Conservation (phyloP, 2,797 vertebrate species). For the Danio aesculapii region DNA sequence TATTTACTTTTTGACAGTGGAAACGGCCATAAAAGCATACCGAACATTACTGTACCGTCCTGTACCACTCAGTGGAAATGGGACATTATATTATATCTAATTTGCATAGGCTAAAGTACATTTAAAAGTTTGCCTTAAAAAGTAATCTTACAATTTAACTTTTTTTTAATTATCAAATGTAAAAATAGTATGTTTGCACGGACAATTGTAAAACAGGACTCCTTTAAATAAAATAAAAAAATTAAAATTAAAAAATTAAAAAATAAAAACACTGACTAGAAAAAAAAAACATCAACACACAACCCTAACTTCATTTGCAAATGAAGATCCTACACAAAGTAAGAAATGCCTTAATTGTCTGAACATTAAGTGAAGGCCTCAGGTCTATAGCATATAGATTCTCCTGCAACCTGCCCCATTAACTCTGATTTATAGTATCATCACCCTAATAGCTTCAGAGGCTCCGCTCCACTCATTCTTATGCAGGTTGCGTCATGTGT, state of each 20-base stretch:
- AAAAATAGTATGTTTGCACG: background rate
- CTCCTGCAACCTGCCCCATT: constrained; percentile 68
- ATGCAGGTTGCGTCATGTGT: constrained; percentile 13
- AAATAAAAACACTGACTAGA: too few species aligned
- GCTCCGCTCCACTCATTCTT: constrained; percentile 73
- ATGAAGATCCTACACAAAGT: constrained; percentile 25
- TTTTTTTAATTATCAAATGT: background rate
- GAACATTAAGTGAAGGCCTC: constrained; percentile 53
- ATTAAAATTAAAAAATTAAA: too few species aligned
- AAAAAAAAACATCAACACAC: background rate
- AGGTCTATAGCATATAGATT: constrained; percentile 65
- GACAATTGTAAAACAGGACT: background rate
- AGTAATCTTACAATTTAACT: too few species aligned
- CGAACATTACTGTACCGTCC: too few species aligned
- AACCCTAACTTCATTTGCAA: constrained; percentile 25
- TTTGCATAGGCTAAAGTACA: too few species aligned
- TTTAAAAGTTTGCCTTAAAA: too few species aligned
- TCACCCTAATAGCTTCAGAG: constrained; percentile 76
- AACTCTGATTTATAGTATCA: constrained; percentile 80
- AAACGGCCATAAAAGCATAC: too few species aligned
- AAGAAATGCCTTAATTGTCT: constrained; percentile 46
- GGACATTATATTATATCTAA: too few species aligned
- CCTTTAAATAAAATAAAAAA: background rate
- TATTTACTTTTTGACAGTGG: too few species aligned
- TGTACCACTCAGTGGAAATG: too few species aligned